Evolutionary conservation across 2,797 vertebrate species (phyloP).

Genomic region (Notoglanidium macrostoma): DNA sequence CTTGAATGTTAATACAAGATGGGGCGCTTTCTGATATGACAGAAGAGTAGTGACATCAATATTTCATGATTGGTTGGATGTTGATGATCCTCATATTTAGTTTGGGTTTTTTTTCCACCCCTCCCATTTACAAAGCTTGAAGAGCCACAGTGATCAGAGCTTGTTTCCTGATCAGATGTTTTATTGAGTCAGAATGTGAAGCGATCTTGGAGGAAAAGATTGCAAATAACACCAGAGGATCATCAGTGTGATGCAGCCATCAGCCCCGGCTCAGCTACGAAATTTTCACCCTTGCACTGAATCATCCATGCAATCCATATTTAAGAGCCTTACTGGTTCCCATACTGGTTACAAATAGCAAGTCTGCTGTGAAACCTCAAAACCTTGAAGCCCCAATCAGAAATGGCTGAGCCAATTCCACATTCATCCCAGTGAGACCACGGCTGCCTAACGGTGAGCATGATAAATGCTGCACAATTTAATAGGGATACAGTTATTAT

Average conservation of each 20-base stretch:
- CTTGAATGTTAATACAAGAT: background rate
- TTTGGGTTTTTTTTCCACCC: background rate
- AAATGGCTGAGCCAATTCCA: background rate
- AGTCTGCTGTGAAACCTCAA: background rate
- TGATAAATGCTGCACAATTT: conserved; percentile 19
- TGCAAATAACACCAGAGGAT: background rate
- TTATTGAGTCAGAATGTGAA: background rate
- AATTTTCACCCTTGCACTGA: conserved; percentile 9
- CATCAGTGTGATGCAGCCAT: background rate
- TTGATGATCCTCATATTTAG: background rate
- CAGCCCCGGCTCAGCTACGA: background rate
- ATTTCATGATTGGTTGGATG: background rate
- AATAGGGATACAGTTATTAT: conserved; percentile 18
- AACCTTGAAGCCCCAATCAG: conserved; percentile 11
- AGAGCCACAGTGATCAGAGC: background rate
- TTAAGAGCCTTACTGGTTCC: background rate
- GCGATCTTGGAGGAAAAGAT: conserved; percentile 1
- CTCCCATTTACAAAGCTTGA: background rate
- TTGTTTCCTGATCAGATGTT: background rate
- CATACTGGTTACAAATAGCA: background rate
- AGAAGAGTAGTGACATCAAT: background rate
- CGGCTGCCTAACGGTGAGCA: background rate
- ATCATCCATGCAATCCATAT: conserved; percentile 5
- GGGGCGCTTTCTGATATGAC: background rate
- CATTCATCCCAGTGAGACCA: background rate